Conservation (phyloP, 2,888 invertebrate genomes). For the Belgica antarctica region DNA sequence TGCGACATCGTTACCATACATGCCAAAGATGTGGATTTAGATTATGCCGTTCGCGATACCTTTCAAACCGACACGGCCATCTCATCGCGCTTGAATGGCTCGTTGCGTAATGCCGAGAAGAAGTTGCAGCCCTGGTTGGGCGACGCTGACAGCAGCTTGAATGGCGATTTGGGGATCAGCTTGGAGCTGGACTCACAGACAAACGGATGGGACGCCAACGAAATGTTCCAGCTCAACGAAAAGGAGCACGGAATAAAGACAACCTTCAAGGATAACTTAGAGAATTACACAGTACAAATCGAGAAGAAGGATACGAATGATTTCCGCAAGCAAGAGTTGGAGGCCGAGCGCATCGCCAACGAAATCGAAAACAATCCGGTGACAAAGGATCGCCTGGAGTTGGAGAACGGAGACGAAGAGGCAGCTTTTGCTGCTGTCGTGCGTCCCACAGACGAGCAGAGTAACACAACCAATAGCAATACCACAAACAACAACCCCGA, state of each 20-base stretch:
- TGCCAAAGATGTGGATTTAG: conserved; percentile 81
- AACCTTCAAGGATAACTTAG: conserved; percentile 85
- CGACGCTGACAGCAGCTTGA: conserved; percentile 58
- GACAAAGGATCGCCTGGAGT: conserved; percentile 75
- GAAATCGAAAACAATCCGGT: conserved; percentile 87
- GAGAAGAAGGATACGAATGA: conserved; percentile 84
- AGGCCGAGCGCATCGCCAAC: conserved; percentile 85
- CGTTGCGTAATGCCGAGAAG: conserved; percentile 53
- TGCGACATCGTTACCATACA: conserved; percentile 80
- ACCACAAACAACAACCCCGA: conserved; percentile 20
- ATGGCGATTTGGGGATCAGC: conserved; percentile 60
- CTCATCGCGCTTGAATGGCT: conserved; percentile 54
- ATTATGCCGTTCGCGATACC: conserved; percentile 82
- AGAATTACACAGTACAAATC: conserved; percentile 88
- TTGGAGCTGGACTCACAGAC: conserved; percentile 71
- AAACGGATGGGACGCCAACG: conserved; percentile 95
- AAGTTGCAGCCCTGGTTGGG: conserved; percentile 90
- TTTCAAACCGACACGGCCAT: conserved; percentile 89
- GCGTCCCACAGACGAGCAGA: conserved; percentile 51
- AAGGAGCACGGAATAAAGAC: conserved; percentile 88
- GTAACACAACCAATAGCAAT: conserved; percentile 24
- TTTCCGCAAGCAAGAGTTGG: conserved; percentile 74
- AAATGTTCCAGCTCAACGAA: conserved; percentile 95
- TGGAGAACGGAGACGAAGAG: conserved; percentile 93
- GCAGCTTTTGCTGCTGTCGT: conserved; percentile 82